A percentile compares a stretch with the other conserved stretches of the same genome.
Conservation (phyloP, 2,113 vertebrate genomes). For the Hippopotamus amphibius region DNA sequence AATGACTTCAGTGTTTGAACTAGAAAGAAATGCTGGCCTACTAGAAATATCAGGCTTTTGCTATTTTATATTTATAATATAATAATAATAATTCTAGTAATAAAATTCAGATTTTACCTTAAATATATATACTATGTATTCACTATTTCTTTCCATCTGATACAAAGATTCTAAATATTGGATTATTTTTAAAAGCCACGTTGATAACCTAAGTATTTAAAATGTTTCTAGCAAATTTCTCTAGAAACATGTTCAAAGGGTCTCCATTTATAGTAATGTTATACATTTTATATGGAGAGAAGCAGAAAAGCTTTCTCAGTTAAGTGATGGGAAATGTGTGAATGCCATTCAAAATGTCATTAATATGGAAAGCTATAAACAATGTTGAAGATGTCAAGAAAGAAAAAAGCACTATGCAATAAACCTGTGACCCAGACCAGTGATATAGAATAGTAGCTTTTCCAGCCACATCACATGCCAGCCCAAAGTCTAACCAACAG, state of each 20-base stretch:
- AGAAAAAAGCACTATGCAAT: slow-evolving; percentile 60
- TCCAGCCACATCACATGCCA: slow-evolving; percentile 80
- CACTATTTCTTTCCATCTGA: slow-evolving; percentile 16
- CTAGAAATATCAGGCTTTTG: slow-evolving; percentile 48
- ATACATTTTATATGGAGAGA: neutral
- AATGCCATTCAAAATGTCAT: neutral
- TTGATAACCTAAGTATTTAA: slow-evolving; percentile 1
- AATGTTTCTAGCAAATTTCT: slow-evolving; percentile 28
- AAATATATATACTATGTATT: neutral
- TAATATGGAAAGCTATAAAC: slow-evolving; percentile 48
- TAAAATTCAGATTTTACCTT: slow-evolving; percentile 45
- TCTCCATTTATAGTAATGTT: neutral
- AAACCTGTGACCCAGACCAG: slow-evolving; percentile 83
- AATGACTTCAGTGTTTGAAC: slow-evolving; percentile 27
- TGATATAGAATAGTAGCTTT: slow-evolving; percentile 82
- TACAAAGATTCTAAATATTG: slow-evolving; percentile 38
- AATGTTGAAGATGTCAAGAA: slow-evolving; percentile 35
- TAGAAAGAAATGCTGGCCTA: slow-evolving; percentile 51
- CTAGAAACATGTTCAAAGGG: neutral
- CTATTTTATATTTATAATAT: slow-evolving; percentile 11
- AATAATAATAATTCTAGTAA: slow-evolving; percentile 37
- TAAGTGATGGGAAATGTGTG: neutral
- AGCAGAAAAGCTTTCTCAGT: slow-evolving; percentile 20
- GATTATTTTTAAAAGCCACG: slow-evolving; percentile 26
- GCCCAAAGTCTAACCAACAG: slow-evolving; percentile 89